Base-by-base conservation (phyloP, 1,140 invertebrate species). In the Planococcus citri region DNA sequence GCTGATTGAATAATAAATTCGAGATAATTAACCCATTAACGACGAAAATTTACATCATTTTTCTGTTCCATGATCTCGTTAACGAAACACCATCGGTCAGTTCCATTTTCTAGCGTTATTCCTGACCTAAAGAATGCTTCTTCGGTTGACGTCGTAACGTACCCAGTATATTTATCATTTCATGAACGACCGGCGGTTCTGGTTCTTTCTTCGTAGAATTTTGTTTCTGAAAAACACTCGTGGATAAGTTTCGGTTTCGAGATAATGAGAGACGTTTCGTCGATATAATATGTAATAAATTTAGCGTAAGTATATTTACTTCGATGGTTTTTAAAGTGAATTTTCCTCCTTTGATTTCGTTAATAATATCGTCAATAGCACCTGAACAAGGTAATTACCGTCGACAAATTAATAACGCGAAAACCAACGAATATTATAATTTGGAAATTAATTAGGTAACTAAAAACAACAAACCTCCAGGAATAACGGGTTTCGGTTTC, bases 321-420 rank as follows among this genome's bases (percentile, higher is more conserved):
- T 87, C 85, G 0, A 83, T 82, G 8, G 86, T 84, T 73, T 85
- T 86, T 10, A 88, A 76, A 0, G 85, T 87, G 76, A 88, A 89
- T 70, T 83, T 82, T n/a, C 87, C 87, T 14, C 85, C 85, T 79
- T 89, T 89, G 24, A 88, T 88, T 76, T 87, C 84, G 75, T 86
- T 88, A 3, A 89, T 87, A 71, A 89, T 86, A 41, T 87, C 86
- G 72, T 88, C 86, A 72, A 88, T 88, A 1, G 83, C 86, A 68
- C 80, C 81, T 82, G 78, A 24, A 74, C 61, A 71, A 64, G 69
- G 1, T 27, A 70, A 64, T 70, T 41, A 1, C 37, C 6, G 17
- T 17, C 37, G 37, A 69, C n/a, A 37, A 37, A 37, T 37, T 14
- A 37, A 14, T 37, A 8, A 37, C 33, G 14, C 6, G 14, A 37